These are phyloP conservation scores for Bathynomus jamesi DNA, from an alignment of 1,140 invertebrate species.

Conservation along the genomic window DNA sequence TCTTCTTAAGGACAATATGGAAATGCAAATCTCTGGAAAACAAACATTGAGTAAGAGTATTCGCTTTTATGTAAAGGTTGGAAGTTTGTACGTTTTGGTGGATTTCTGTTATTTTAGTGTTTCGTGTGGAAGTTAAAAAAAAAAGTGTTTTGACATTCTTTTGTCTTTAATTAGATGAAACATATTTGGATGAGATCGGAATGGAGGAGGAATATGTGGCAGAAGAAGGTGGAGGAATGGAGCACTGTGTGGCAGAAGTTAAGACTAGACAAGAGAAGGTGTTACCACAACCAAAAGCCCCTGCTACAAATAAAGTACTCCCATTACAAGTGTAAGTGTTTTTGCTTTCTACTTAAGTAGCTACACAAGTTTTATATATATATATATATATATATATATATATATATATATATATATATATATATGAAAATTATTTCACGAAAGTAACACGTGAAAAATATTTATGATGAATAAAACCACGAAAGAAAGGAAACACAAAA, in stretches of 20 bases:
- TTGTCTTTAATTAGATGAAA: not conserved
- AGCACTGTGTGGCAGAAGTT: too few species aligned
- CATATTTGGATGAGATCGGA: not conserved
- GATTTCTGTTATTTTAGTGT: too few species aligned
- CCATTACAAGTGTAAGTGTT: not conserved
- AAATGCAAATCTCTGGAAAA: conserved; percentile 11
- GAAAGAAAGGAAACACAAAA: too few species aligned
- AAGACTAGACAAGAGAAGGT: not conserved
- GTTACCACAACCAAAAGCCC: not conserved
- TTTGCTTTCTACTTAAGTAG: not conserved
- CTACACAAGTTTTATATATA: not conserved
- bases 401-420: not conserved
- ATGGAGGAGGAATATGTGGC: too few species aligned
- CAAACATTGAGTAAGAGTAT: not conserved
- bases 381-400: not conserved
- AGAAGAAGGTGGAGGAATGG: too few species aligned
- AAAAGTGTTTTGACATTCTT: too few species aligned
- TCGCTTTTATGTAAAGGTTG: too few species aligned
- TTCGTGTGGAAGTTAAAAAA: too few species aligned
- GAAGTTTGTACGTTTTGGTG: too few species aligned
- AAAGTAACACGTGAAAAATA: too few species aligned
- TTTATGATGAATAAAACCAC: too few species aligned
- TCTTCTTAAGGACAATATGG: conserved; percentile 14
- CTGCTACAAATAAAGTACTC: not conserved
- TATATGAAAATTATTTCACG: too few species aligned